Conservation (phyloP, 2,113 vertebrate species). For the Canis aureus region DNA sequence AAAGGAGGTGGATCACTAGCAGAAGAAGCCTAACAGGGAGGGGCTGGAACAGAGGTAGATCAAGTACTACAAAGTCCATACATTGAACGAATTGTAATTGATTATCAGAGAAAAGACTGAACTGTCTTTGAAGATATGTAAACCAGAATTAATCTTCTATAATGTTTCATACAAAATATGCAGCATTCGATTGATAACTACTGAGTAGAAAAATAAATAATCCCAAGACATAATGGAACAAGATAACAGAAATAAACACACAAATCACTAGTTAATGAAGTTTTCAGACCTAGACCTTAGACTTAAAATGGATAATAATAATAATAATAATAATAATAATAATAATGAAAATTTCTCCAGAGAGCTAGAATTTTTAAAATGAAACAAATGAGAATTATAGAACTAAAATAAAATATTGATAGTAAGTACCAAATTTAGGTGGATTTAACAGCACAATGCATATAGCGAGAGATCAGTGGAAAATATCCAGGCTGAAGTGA, state of each 20-base stretch:
- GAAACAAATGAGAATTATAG: not conserved
- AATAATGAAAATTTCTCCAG: not conserved
- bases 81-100: not conserved
- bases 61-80: not conserved
- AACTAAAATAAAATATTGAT: not conserved
- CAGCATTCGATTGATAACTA: not conserved
- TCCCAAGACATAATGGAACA: not conserved
- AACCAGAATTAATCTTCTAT: not conserved
- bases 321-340: not conserved
- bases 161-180: not conserved
- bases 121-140: not conserved
- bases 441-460: not conserved
- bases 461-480: not conserved
- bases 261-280: not conserved
- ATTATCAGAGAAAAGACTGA: not conserved
- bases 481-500: not conserved
- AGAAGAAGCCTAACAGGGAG: not conserved
- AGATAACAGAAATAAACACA: not conserved
- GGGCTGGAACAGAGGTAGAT: not conserved
- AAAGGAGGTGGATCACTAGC: not conserved
- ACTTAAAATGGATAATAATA: not conserved
- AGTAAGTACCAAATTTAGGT: not conserved
- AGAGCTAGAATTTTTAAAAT: not conserved
- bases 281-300: not conserved
- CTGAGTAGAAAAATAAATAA: not conserved